phyloP scores from a whole-genome alignment of 2,797 vertebrate genomes.

The Halcyon chelicuti region DNA sequence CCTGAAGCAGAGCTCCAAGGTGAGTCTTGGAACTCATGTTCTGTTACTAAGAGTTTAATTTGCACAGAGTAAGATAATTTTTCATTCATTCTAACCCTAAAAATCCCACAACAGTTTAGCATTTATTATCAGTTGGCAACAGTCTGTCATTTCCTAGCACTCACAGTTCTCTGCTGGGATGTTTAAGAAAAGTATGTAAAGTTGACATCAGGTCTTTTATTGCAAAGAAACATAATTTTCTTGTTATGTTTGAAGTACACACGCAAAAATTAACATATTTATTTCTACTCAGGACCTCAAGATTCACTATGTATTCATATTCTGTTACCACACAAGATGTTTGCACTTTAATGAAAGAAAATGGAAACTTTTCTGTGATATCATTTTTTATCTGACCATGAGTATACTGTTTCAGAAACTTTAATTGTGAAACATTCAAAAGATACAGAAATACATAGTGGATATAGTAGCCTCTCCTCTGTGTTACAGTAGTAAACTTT shows the following conservation, averaged over 20 bases:
- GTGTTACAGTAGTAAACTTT: not conserved
- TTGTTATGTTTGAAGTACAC: not conserved
- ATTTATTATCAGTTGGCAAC: not conserved
- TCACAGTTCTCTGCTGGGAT: not conserved
- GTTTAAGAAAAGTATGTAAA: not conserved
- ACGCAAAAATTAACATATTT: not conserved
- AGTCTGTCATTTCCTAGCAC: not conserved
- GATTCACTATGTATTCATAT: not conserved
- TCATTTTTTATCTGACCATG: not conserved
- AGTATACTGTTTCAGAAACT: not conserved
- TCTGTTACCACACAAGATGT: not conserved
- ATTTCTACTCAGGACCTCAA: not conserved
- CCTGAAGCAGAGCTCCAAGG: constrained; percentile 93
- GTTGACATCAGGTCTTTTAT: not conserved
- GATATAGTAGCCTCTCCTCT: not conserved
- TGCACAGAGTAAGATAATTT: not conserved
- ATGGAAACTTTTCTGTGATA: not conserved
- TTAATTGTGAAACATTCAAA: not conserved
- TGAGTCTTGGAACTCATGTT: not conserved
- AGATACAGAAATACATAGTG: not conserved
- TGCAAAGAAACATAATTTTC: not conserved
- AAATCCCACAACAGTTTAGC: not conserved
- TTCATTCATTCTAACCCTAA: not conserved
- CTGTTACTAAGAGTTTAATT: not conserved
- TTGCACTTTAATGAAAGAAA: not conserved